Conservation (phyloP, 2,797 vertebrate species). For the Scleropages formosus region DNA sequence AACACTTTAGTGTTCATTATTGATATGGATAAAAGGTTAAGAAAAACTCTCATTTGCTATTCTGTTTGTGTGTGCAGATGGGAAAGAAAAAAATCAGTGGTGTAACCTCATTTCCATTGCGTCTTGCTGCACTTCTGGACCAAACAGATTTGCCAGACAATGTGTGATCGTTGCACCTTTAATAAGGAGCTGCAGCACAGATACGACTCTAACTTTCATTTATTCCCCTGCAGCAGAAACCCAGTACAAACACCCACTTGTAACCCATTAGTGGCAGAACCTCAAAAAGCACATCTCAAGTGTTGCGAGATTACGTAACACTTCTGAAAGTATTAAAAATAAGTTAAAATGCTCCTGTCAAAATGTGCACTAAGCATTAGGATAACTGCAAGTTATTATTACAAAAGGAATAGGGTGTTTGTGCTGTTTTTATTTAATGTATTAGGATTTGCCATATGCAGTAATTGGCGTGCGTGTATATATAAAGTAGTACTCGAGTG, state of each 20-base stretch:
- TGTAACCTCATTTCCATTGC: not conserved
- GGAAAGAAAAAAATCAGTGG: not conserved
- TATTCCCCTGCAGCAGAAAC: not conserved
- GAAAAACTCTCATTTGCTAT: not conserved
- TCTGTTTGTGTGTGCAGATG: not conserved
- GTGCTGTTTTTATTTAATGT: too few species aligned
- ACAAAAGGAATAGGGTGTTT: too few species aligned
- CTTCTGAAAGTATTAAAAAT: not conserved
- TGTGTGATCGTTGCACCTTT: not conserved
- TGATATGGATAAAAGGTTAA: not conserved
- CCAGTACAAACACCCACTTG: not conserved
- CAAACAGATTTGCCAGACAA: not conserved
- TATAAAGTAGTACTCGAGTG: too few species aligned
- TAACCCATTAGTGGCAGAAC: not conserved
- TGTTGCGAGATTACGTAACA: not conserved
- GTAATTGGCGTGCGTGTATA: too few species aligned
- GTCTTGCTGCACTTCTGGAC: not conserved
- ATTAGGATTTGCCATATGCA: too few species aligned
- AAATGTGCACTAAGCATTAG: not conserved
- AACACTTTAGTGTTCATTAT: not conserved
- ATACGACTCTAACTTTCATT: not conserved
- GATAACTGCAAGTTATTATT: too few species aligned
- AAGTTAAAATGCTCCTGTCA: not conserved
- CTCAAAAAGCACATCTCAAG: not conserved
- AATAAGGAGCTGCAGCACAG: not conserved